These are phyloP conservation scores for Limnothrissa miodon DNA, from an alignment of 2,113 vertebrate genomes.

Conservation along the genomic window DNA sequence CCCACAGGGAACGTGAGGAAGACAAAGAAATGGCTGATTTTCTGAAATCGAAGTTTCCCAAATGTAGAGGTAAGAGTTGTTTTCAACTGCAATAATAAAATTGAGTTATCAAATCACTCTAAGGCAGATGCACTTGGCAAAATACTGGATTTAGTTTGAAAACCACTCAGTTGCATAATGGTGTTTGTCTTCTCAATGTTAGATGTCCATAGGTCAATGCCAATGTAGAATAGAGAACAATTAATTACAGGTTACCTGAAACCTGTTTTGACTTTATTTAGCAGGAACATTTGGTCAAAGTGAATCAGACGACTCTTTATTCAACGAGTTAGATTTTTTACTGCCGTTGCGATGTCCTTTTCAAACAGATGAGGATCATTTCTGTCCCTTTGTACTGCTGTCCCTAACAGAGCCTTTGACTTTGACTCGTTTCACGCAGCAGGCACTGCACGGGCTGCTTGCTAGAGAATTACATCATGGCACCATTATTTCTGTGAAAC, in stretches of 20 bases:
- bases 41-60: slow-evolving; percentile 79
- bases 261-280: neutral
- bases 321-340: neutral
- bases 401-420: neutral
- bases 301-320: neutral
- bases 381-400: neutral
- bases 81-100: neutral
- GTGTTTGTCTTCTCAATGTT: neutral
- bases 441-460: neutral
- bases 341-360: neutral
- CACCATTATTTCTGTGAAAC: neutral
- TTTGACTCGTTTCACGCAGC: neutral
- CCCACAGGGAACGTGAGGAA: slow-evolving; percentile 83
- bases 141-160: neutral
- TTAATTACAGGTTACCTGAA: neutral
- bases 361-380: neutral
- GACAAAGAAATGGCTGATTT: slow-evolving; percentile 90
- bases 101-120: neutral
- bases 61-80: slow-evolving; percentile 64
- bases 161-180: neutral
- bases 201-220: neutral
- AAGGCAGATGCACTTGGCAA: neutral
- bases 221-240: neutral
- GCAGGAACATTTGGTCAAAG: neutral
- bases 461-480: neutral